Base-by-base conservation (phyloP, 2,888 invertebrate genomes). In the Pyrgus malvae region DNA sequence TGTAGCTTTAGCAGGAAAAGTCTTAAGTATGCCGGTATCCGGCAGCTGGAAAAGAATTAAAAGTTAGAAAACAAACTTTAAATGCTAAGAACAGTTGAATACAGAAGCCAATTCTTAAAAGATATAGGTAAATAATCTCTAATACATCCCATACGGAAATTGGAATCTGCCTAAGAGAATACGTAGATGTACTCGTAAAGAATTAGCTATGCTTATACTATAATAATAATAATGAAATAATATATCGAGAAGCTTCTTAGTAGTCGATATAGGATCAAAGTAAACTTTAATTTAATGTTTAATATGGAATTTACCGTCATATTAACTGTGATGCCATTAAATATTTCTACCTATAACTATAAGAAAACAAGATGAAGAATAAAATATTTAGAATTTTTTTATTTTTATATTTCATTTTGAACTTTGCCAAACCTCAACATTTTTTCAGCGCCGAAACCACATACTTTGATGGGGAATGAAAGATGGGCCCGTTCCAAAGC, bases 21-120 rank as follows among this genome's bases (percentile, higher is more conserved):
- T 19, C 33, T 50, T 41, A 51, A 44, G 51, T 38, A 19, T 21
- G 27, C n/a, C 35, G 21, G 44, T 29, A 51, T 50, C 50, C 50
- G 50, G 42, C 50, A 42, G 42, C 42, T 50, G 50, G 12, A 25
- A 35, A 46, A 46, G 35, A 50, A 42, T 42, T 33, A 42, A 41
- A 49, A 41, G 14, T 33, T 33, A 23, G n/a, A 23, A 17, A 27
- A 25, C 31, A 41, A 41, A 41, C 16, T 2, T 41, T 33, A 16
- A 49, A 21, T 40, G 21, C 17, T 49, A 33, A 16, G n/a, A 29
- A 16, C 2, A 29, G n/a, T 14, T 38, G 19, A 3, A 8, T 21
- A 33, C 19, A 21, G n/a, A 46, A n/a, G 23, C 38, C 17, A 35
- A 46, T 8, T 35, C 23, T 46, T 46, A 16, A 33, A 46, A 31